Conservation (phyloP, 2,888 invertebrate species). For the Drosophila neonasuta region DNA sequence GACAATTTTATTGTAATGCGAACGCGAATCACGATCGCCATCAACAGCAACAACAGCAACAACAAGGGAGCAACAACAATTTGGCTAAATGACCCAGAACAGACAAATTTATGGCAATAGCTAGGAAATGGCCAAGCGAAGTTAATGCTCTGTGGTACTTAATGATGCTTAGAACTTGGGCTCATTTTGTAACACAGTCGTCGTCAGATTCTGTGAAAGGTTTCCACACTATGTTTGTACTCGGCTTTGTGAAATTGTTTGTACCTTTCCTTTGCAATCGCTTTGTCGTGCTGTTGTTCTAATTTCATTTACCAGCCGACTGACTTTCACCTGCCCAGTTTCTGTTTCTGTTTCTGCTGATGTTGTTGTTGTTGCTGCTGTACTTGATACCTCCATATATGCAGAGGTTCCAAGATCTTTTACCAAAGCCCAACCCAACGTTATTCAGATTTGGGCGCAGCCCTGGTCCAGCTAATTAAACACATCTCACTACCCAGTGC, state of each 20-base stretch:
- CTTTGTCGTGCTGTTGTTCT: constrained; percentile 63
- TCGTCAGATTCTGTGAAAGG: constrained; percentile 47
- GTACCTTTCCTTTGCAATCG: constrained; percentile 61
- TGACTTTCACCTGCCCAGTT: constrained; percentile 55
- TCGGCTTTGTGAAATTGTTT: constrained; percentile 9
- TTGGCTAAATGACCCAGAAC: constrained; percentile 55
- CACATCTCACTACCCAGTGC: constrained; percentile 41
- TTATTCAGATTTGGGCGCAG: constrained; percentile 6
- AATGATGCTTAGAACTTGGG: constrained; percentile 48
- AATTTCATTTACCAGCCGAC: constrained; percentile 51
- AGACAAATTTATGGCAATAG: constrained; percentile 48
- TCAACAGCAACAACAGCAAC: constrained; percentile 39
- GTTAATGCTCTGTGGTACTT: constrained; percentile 37
- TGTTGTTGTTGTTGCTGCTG: background rate
- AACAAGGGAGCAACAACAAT: constrained; percentile 44
- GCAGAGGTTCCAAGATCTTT: constrained; percentile 21
- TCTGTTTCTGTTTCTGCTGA: background rate
- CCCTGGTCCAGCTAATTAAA: constrained; percentile 41
- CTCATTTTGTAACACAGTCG: constrained; percentile 6
- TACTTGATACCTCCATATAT: constrained; percentile 20
- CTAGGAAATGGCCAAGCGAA: constrained; percentile 55
- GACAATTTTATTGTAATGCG: constrained; percentile 71
- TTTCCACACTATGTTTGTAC: constrained; percentile 19
- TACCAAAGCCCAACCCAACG: background rate
- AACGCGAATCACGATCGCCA: constrained; percentile 46